These are phyloP conservation scores for Echiichthys vipera DNA, from an alignment of 2,797 vertebrate species.

Conservation along the genomic window DNA sequence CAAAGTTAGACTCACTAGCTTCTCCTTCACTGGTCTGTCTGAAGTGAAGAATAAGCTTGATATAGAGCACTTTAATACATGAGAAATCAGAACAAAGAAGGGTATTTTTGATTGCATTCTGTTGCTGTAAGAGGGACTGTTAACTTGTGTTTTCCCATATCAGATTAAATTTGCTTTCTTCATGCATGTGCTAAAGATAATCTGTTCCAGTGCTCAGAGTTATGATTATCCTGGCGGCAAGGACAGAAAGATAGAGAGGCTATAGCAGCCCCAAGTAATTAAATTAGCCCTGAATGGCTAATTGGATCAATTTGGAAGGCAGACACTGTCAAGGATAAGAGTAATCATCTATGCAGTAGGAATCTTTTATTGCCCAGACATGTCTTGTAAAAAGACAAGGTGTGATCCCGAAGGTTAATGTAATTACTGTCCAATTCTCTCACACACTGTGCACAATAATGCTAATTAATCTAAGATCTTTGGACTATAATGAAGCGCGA, in stretches of 20 bases:
- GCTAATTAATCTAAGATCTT: conserved; percentile 84
- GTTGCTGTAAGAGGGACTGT: conserved; percentile 14
- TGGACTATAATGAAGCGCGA: conserved; percentile 77
- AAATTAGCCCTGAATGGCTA: conserved; percentile 85
- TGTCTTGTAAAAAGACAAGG: conserved; percentile 83
- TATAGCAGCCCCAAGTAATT: conserved; percentile 78
- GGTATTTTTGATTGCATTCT: conserved; percentile 32
- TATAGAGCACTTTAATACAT: conserved; percentile 26
- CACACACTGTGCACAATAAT: conserved; percentile 79
- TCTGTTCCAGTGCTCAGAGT: conserved; percentile 71
- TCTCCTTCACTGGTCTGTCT: conserved; percentile 34
- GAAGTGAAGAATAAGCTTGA: conserved; percentile 12
- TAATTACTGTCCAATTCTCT: conserved; percentile 85
- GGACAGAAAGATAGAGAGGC: conserved; percentile 80
- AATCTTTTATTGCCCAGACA: conserved; percentile 81
- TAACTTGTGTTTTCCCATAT: conserved; percentile 69
- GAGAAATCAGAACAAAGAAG: conserved; percentile 34
- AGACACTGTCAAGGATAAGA: conserved; percentile 85
- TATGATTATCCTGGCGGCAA: conserved; percentile 78
- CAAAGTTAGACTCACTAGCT: conserved; percentile 45
- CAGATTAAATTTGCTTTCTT: conserved; percentile 72
- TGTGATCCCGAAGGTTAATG: conserved; percentile 84
- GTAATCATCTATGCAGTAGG: conserved; percentile 83
- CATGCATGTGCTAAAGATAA: conserved; percentile 75
- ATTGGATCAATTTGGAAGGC: conserved; percentile 86